These are phyloP conservation scores for Pygoscelis antarcticus DNA, from an alignment of 2,113 vertebrate species.

Conservation along the genomic window DNA sequence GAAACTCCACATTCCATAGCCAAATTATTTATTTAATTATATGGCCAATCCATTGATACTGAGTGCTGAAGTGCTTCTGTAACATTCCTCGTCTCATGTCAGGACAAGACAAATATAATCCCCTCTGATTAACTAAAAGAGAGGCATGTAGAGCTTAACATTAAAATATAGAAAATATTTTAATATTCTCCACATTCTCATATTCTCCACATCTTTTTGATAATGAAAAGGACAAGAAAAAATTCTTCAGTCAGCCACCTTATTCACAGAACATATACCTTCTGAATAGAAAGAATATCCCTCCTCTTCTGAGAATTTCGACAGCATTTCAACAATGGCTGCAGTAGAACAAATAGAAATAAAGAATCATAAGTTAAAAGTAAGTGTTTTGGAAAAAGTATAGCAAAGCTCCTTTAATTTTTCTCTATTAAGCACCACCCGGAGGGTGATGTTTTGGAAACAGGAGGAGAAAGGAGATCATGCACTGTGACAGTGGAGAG, in stretches of 20 bases:
- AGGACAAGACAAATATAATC: neutral
- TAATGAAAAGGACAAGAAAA: neutral
- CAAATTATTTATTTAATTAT: neutral
- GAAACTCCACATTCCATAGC: neutral
- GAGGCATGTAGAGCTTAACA: neutral
- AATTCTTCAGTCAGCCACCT: neutral
- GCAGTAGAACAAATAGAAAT: neutral
- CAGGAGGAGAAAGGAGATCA: neutral
- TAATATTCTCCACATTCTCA: neutral
- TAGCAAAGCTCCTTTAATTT: neutral
- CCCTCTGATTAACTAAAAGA: neutral
- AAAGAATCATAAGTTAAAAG: neutral
- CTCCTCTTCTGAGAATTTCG: neutral
- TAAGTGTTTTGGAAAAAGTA: neutral
- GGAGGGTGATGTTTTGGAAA: neutral
- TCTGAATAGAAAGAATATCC: neutral
- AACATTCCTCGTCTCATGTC: neutral
- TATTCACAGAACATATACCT: neutral
- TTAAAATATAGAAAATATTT: neutral
- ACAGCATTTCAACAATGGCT: neutral
- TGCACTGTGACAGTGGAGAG: neutral
- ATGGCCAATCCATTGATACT: neutral
- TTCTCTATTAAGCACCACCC: neutral
- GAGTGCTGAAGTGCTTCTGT: neutral
- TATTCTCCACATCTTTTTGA: neutral